A percentile compares a stretch with the other conserved stretches of the same genome.
phyloP scores from a whole-genome alignment of 2,888 invertebrate species.

The Drosophila glabriapex region DNA sequence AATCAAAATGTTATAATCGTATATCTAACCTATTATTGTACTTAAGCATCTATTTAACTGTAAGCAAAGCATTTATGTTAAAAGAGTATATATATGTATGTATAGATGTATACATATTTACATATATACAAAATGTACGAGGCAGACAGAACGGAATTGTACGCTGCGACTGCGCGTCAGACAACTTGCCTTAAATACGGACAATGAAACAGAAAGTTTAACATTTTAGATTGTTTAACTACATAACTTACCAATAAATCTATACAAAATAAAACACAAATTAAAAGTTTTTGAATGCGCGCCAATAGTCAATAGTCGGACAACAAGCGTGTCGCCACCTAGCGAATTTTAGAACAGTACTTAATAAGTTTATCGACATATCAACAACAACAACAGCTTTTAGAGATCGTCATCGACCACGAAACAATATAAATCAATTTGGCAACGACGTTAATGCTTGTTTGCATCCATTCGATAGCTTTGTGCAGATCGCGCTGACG shows the following conservation, averaged over 20 bases:
- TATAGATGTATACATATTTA: constrained; percentile 33
- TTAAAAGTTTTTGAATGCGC: not conserved
- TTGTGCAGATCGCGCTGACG: constrained; percentile 95
- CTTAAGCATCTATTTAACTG: constrained; percentile 46
- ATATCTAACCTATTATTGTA: constrained; percentile 45
- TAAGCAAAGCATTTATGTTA: constrained; percentile 77
- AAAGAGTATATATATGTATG: constrained; percentile 18
- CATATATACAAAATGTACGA: constrained; percentile 51
- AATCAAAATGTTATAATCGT: constrained; percentile 64
- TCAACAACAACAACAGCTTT: not conserved
- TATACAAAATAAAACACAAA: constrained; percentile 31
- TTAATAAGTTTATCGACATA: not conserved
- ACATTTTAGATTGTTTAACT: constrained; percentile 76
- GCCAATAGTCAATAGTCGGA: not conserved
- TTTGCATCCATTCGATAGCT: constrained; percentile 57
- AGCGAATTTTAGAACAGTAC: not conserved
- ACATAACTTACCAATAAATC: constrained; percentile 71
- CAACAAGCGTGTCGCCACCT: not conserved
- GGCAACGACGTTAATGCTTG: not conserved
- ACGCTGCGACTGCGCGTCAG: constrained; percentile 34
- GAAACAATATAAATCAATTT: not conserved
- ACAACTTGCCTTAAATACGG: constrained; percentile 83
- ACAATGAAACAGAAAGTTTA: constrained; percentile 80
- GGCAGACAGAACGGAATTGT: constrained; percentile 50
- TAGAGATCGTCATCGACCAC: not conserved